These are phyloP conservation scores for Orestias chungarensis DNA, from an alignment of 2,797 vertebrate species.

Conservation along the genomic window DNA sequence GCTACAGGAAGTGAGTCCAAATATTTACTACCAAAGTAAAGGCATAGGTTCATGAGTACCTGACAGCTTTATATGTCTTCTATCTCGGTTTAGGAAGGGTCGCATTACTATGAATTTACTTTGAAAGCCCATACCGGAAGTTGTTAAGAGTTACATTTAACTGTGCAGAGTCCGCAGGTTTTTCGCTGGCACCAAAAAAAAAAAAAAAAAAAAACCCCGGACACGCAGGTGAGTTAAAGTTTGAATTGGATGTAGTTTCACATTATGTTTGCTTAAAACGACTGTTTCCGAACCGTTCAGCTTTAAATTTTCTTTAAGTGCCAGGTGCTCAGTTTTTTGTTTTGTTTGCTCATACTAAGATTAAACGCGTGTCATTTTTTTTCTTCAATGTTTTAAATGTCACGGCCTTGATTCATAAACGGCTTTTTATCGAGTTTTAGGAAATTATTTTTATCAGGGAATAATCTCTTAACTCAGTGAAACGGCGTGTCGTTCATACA, in stretches of 20 bases:
- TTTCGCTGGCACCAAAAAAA: neutral
- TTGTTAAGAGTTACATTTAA: neutral
- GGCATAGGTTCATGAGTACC: rapidly evolving
- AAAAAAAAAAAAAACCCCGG: too few species aligned
- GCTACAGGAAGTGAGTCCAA: neutral
- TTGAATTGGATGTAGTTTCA: neutral
- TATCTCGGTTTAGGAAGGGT: rapidly evolving
- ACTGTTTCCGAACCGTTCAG: neutral
- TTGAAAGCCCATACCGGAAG: conserved; percentile 18
- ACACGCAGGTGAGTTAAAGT: conserved; percentile 22
- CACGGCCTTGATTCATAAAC: neutral
- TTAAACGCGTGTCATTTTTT: neutral
- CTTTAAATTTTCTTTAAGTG: neutral
- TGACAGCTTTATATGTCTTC: rapidly evolving
- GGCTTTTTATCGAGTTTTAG: neutral
- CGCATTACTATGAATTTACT: neutral
- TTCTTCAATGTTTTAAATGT: too few species aligned
- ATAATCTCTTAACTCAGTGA: neutral
- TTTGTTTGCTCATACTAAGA: neutral
- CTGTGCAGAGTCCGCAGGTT: neutral
- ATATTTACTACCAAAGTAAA: conserved; percentile 7
- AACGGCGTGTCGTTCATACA: neutral
- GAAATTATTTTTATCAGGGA: neutral
- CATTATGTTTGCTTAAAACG: neutral
- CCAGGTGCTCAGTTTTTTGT: neutral